Evolutionary conservation across 2,113 vertebrate genomes (phyloP).

Genomic region (Edolisoma coerulescens): DNA sequence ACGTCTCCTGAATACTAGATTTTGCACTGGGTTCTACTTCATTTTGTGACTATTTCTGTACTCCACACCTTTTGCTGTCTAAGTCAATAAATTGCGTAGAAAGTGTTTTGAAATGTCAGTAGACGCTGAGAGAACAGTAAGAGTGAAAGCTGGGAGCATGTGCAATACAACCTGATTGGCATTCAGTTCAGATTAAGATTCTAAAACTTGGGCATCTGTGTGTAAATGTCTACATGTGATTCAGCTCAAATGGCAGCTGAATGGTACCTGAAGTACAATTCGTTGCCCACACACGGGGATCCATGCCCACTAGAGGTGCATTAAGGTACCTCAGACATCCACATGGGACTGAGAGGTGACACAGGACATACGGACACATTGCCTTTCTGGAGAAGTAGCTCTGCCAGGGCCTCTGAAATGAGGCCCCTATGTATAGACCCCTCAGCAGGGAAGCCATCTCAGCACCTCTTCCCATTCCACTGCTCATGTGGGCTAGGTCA

Average conservation of each 20-base stretch:
- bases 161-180: not conserved
- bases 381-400: not conserved
- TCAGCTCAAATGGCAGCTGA: not conserved
- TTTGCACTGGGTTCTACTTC: not conserved
- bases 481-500: not conserved
- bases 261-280: not conserved
- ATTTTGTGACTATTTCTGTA: not conserved
- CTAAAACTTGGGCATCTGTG: not conserved
- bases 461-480: not conserved
- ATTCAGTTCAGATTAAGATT: not conserved
- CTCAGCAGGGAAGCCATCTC: not conserved
- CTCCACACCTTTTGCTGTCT: not conserved
- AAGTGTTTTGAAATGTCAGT: not conserved
- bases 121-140: not conserved
- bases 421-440: not conserved
- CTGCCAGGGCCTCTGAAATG: not conserved
- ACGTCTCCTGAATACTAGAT: not conserved
- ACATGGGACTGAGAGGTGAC: not conserved
- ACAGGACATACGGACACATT: not conserved
- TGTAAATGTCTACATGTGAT: not conserved
- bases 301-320: not conserved
- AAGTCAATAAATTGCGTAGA: not conserved
- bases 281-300: fast-evolving
- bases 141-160: not conserved
- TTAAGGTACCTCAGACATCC: not conserved